Base-by-base conservation (phyloP, 2,113 vertebrate species). In the Larimichthys crocea region DNA sequence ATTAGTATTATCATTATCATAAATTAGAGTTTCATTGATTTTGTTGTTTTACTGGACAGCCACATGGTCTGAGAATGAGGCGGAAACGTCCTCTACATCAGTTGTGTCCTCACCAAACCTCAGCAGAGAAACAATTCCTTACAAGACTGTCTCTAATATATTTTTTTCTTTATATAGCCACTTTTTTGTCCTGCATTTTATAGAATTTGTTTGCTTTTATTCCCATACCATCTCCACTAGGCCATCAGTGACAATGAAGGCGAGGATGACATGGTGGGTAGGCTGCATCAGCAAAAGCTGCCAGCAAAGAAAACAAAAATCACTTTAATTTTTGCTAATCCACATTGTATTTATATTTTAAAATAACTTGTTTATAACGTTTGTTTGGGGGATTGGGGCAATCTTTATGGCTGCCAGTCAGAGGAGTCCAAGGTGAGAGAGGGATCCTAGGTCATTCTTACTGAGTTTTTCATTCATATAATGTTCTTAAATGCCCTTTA, bases 231-330 rank as follows among this genome's bases (percentile, higher is more conserved):
- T 67, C 31, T 71, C 48, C 61, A 74, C 52, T 86, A 94, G 94
- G 73, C 89, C 0, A 3, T 79, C 71, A 86, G 74, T 84, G 92
- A 92, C 80, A 84, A 90, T 55, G 93, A 91, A 72, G 91, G 85
- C 8, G 84, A 89, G 29, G 89, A 92, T 66, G 49, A 88, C 67
- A 85, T 84, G 94, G 94, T 96, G 89, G 86, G 94, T 95, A 80
- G 59, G 26, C 57, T 42, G 46, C 52, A 55, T 24, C n/a, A 62
- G 7, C 26, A 76, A 20, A 56, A 40, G 55, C 61, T 66, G 48
- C 31, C 26, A 59, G 56, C 0, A 65, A 44, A 52, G 5, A 55
- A 11, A 9, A 26, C 0, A 17, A 52, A 56, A 74, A 60, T 49
- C 62, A 22, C 2, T 12, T 62, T 53, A 11, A 42, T 20, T 46